These are phyloP conservation scores for Himalopsyche japonica DNA, from an alignment of 2,888 invertebrate genomes.

Conservation along the genomic window DNA sequence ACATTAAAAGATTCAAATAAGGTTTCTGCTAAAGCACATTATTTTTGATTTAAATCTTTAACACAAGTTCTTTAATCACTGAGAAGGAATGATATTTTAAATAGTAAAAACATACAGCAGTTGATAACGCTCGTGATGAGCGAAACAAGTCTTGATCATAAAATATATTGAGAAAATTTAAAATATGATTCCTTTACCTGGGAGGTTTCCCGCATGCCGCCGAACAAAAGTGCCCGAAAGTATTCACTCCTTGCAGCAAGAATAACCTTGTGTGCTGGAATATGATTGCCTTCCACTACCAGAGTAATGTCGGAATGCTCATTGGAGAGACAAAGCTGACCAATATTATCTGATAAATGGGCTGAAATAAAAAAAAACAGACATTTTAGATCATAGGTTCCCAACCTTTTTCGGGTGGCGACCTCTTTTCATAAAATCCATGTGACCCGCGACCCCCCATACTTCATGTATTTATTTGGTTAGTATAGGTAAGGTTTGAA, in stretches of 20 bases:
- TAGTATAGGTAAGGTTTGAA: too few relatives aligned
- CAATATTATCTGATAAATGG: slow-evolving; percentile 84
- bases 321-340: slow-evolving; percentile 80
- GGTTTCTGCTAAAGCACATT: background rate
- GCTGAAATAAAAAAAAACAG: slow-evolving; percentile 45
- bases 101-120: too few relatives aligned
- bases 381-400: background rate
- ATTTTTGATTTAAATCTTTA: background rate
- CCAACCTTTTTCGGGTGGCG: too few relatives aligned
- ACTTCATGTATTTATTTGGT: too few relatives aligned
- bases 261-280: slow-evolving; percentile 70
- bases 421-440: too few relatives aligned
- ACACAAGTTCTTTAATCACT: too few relatives aligned
- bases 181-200: too few relatives aligned
- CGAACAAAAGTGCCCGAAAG: slow-evolving; percentile 83
- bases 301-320: slow-evolving; percentile 91
- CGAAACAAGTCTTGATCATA: too few relatives aligned
- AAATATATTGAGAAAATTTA: too few relatives aligned
- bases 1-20: background rate
- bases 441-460: too few relatives aligned
- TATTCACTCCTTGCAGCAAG: slow-evolving; percentile 95
- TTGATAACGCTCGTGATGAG: too few relatives aligned
- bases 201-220: slow-evolving; percentile 75
- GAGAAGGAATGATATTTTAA: too few relatives aligned
- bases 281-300: slow-evolving; percentile 74